Evolutionary conservation across 2,113 vertebrate genomes (phyloP), one percentile per base, ranked within the genome.

Genomic region (Microcebus murinus): DNA sequence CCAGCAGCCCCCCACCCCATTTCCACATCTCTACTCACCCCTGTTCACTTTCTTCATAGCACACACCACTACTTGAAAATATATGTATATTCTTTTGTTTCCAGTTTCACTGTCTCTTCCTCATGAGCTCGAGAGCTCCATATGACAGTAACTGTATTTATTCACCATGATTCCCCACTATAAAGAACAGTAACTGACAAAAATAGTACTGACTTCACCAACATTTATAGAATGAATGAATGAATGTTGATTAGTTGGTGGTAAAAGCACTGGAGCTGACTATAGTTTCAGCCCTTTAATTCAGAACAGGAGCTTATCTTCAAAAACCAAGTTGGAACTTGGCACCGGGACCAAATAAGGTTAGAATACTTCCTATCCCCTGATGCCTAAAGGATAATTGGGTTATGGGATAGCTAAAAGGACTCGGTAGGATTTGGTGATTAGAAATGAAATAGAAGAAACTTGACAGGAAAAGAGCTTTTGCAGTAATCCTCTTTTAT

Each of bases 401-500:
- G 25, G 71, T 34, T 95, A 87, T 34, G 14, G 50, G 8, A 8
- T 29, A 77, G 90, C 68, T 86, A 34, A 87, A 86, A 86, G 20
- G 25, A 81, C 71, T 29, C 39, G 83, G 45, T n/a, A 88, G 55
- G 17, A n/a, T 63, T 94, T 85, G n/a, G 34, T 87, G 74, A 81
- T 95, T 87, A 87, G 63, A 95, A 96, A 94, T 21, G 15, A n/a
- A 87, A 73, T 65, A 63, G 50, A 92, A 85, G 42, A 57, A 96
- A 87, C 25, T 50, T 90, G 63, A 96, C 52, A 45, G 88, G 20
- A 87, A 89, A 92, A 85, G 15, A 81, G 59, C 61, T 45, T 71
- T 82, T 95, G 29, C 50, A 89, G 42, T 92, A 92, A 97, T 91
- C 55, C 67, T 84, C 71, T 96, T 96, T 95, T 73, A 63, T 94